Evolutionary conservation across 1,140 invertebrate species (phyloP), one percentile per base, ranked within the genome.

Genomic region (Bombus huntii): DNA sequence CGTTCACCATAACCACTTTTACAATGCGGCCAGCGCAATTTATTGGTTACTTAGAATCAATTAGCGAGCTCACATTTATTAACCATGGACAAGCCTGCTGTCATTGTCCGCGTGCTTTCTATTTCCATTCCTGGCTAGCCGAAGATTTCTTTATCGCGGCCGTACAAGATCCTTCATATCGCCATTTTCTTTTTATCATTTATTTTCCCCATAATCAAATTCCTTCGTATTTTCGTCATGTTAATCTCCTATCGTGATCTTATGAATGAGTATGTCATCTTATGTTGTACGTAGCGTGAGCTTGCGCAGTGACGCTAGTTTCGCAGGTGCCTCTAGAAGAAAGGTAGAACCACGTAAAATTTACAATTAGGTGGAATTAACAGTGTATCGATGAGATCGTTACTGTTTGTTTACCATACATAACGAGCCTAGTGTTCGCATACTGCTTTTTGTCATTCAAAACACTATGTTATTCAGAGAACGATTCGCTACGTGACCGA

Each of bases 21-120:
- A 70, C 76, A 59, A 80, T 68, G 68, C n/a, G 47, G 68, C 25
- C 76, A 70, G 68, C 68, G 75, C 65, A 85, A 85, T 85, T 85
- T 79, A 85, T 85, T 72, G 83, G 76, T 85, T 85, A 85, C 83
- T 85, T 85, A 80, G 83, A 85, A 80, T 85, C 77, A 85, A 85
- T 85, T 85, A 85, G 83, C 76, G 76, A 28, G 68, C 42, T 39
- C 76, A 66, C 83, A 84, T 84, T 79, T 79, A 79, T 84, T 84
- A 84, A 28, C 76, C 53, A 39, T 10, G 73, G 73, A 83, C 76
- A 78, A 72, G n/a, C 62, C 70, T 47, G 81, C 76, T 83, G 81
- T 70, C 74, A 78, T 83, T 83, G 74, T 78, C 62, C 81, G 74
- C 44, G 59, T 47, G 65, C 47, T 83, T 83, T 77, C 73, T 83